Base-by-base conservation (phyloP, 2,888 invertebrate genomes). In the Megamerina dolium region DNA sequence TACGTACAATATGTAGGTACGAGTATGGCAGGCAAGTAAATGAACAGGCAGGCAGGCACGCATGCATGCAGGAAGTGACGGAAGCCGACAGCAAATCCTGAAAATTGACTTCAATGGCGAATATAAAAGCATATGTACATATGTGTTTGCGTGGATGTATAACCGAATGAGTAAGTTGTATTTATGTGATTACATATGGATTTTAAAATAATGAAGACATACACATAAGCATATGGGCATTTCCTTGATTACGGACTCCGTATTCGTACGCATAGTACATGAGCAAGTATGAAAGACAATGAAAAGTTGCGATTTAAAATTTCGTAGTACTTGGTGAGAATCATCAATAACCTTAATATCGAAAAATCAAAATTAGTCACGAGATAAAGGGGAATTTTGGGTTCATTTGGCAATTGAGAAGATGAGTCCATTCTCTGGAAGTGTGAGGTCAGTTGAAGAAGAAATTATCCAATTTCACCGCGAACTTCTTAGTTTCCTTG, bases 91-190 rank as follows among this genome's bases (percentile, higher is more conserved):
- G 59, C 53, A 62, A 62, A 61, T 62, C 62, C 62, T 59, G 59
- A 60, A 62, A 61, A 61, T 61, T 61, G 61, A 62, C 61, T 62
- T 61, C 54, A 47, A 49, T 55, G 23, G n/a, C n/a, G n/a, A n/a
- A n/a, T n/a, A n/a, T n/a, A n/a, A n/a, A n/a, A n/a, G n/a, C n/a
- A n/a, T n/a, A n/a, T n/a, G n/a, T n/a, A n/a, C n/a, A n/a, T n/a
- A n/a, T n/a, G n/a, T n/a, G n/a, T n/a, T n/a, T n/a, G n/a, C n/a
- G n/a, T n/a, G n/a, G n/a, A n/a, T n/a, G n/a, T n/a, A n/a, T n/a
- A n/a, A n/a, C n/a, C n/a, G n/a, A n/a, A n/a, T n/a, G n/a, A n/a
- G n/a, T n/a, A n/a, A n/a, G n/a, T 50, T 27, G 40, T 43, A 26
- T 31, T n/a, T 31, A 29, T 21, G 27, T 23, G 29, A 26, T n/a